Conservation (phyloP, 2,113 vertebrate genomes). For the Microcebus lehilahytsara region DNA sequence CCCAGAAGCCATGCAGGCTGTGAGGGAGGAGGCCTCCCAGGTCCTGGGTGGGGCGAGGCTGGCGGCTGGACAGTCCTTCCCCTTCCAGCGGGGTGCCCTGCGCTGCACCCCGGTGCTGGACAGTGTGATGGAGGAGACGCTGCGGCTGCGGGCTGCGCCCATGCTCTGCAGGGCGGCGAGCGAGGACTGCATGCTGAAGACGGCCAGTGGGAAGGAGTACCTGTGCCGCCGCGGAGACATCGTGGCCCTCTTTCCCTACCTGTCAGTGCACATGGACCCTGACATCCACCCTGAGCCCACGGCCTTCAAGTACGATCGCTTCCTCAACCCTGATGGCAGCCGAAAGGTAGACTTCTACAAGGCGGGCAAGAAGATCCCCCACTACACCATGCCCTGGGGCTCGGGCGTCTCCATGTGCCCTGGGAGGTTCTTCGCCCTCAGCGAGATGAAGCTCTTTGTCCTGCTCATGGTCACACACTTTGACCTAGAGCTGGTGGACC, state of each 20-base stretch:
- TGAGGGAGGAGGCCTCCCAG: conserved; percentile 85
- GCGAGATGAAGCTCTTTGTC: conserved; percentile 93
- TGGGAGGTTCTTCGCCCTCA: conserved; percentile 91
- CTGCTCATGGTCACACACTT: conserved; percentile 91
- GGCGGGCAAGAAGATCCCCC: conserved; percentile 89
- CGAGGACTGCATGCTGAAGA: conserved; percentile 83
- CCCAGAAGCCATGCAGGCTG: conserved; percentile 90
- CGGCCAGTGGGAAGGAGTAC: conserved; percentile 82
- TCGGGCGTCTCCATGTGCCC: conserved; percentile 91
- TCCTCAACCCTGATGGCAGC: conserved; percentile 24
- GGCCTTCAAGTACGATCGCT: no score
- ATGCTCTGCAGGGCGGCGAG: conserved; percentile 86
- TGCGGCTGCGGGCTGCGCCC: conserved; percentile 87
- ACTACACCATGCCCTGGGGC: conserved; percentile 95
- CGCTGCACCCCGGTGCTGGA: conserved; percentile 88
- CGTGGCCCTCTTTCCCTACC: conserved; percentile 90
- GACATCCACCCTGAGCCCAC: no score
- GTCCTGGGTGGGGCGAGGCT: conserved; percentile 83
- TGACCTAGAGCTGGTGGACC: conserved; percentile 90
- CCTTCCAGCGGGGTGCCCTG: conserved; percentile 79
- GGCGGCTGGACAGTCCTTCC: conserved; percentile 55
- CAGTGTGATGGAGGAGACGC: conserved; percentile 92
- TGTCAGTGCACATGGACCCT: no score
- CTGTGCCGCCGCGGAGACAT: conserved; percentile 88
- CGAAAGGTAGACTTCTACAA: conserved; percentile 92